phyloP scores from a whole-genome alignment of 2,888 invertebrate genomes.

The Eledone cirrhosa region DNA sequence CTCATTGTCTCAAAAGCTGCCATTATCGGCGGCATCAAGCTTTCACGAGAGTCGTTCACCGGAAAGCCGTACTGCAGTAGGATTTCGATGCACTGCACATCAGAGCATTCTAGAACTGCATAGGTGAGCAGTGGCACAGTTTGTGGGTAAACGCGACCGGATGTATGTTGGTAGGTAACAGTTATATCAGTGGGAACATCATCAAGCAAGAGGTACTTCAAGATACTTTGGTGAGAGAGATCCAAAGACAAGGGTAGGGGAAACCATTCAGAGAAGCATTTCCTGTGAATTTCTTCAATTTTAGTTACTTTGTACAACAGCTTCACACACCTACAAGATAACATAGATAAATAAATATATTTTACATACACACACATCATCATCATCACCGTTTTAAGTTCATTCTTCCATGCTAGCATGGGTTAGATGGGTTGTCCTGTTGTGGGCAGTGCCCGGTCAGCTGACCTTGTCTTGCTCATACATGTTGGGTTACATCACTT shows the following conservation, averaged over 20 bases:
- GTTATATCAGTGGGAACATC: slow-evolving; percentile 36
- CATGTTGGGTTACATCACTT: too few species aligned
- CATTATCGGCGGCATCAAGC: slow-evolving; percentile 52
- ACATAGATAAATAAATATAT: too few species aligned
- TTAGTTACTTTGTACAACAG: slow-evolving; percentile 49
- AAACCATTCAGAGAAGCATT: slow-evolving; percentile 40
- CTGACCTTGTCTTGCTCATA: too few species aligned
- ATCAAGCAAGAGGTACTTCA: slow-evolving; percentile 39
- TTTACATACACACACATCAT: too few species aligned
- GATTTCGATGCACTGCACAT: slow-evolving; percentile 39
- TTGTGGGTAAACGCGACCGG: slow-evolving; percentile 28
- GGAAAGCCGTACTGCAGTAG: slow-evolving; percentile 46
- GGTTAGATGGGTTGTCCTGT: too few species aligned
- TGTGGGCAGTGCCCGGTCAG: too few species aligned
- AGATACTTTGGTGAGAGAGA: slow-evolving; percentile 40
- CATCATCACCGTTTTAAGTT: too few species aligned
- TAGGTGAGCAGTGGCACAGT: slow-evolving; percentile 40
- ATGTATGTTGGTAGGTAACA: slow-evolving; percentile 33
- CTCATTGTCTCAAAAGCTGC: slow-evolving; percentile 43
- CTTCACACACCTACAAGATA: slow-evolving; percentile 47
- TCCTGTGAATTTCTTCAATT: slow-evolving; percentile 34
- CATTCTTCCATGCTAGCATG: too few species aligned
- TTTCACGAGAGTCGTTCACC: slow-evolving; percentile 38
- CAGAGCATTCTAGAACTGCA: slow-evolving; percentile 37
- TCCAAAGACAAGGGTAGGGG: slow-evolving; percentile 42